phyloP scores from a whole-genome alignment of 2,797 vertebrate genomes.

The Somateria mollissima region DNA sequence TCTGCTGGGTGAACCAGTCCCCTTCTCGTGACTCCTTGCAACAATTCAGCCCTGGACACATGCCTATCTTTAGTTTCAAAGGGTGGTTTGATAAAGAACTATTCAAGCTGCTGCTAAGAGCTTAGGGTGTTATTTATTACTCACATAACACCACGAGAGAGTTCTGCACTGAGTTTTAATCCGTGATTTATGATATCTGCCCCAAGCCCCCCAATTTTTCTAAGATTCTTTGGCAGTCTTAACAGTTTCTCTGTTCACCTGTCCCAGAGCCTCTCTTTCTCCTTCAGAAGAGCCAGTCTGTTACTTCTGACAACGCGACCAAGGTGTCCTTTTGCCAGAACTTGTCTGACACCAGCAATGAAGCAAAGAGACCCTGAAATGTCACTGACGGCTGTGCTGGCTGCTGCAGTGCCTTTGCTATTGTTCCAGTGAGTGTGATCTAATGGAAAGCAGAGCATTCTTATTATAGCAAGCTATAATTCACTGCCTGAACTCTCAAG shows the following conservation, averaged over 20 bases:
- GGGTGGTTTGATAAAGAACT: background rate
- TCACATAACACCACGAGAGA: background rate
- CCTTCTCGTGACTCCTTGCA: background rate
- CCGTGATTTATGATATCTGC: background rate
- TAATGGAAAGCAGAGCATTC: slow-evolving; percentile 53
- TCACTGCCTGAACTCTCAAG: slow-evolving; percentile 52
- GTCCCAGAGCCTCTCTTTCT: background rate
- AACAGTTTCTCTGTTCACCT: background rate
- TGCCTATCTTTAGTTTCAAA: background rate
- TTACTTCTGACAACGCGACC: background rate
- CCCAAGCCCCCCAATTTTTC: background rate
- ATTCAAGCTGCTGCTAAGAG: background rate
- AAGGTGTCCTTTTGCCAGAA: background rate
- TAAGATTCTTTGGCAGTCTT: background rate
- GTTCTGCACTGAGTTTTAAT: background rate
- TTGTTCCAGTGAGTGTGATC: slow-evolving; percentile 21
- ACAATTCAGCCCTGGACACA: background rate
- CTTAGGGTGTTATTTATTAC: background rate
- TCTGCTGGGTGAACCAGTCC: background rate
- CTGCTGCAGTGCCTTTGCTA: background rate
- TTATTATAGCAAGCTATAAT: slow-evolving; percentile 61
- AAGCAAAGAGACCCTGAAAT: slow-evolving; percentile 47
- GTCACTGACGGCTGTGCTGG: slow-evolving; percentile 3
- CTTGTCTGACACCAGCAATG: background rate
- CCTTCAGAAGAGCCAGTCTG: background rate